phyloP scores from a whole-genome alignment of 2,888 invertebrate species.

The Portevinia maculata region DNA sequence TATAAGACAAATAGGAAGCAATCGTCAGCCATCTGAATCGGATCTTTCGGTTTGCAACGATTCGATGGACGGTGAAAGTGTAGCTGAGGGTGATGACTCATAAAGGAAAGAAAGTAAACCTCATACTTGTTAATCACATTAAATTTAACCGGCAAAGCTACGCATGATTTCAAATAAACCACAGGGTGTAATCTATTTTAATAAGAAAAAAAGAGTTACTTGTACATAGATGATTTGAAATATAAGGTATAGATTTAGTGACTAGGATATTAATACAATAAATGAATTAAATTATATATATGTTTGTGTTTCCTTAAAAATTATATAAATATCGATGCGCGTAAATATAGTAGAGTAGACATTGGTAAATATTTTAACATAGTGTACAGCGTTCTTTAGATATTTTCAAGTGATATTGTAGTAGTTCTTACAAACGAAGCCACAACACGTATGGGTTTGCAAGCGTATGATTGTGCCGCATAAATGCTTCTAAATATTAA shows the following conservation, averaged over 20 bases:
- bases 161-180: constrained; percentile 56
- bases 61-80: constrained; percentile 81
- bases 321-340: too few relatives aligned
- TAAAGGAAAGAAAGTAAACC: constrained; percentile 77
- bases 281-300: constrained; percentile 12
- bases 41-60: constrained; percentile 83
- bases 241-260: constrained; percentile 51
- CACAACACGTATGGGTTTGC: too few relatives aligned
- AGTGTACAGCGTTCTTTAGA: too few relatives aligned
- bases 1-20: constrained; percentile 62
- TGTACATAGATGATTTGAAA: constrained; percentile 61
- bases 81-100: constrained; percentile 80
- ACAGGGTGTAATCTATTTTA: constrained; percentile 67
- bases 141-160: constrained; percentile 30
- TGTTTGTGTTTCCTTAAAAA: neutral
- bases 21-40: constrained; percentile 78
- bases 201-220: constrained; percentile 41
- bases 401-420: too few relatives aligned
- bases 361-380: too few relatives aligned
- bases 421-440: too few relatives aligned
- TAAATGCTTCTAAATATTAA: too few relatives aligned
- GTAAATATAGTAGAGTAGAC: too few relatives aligned
- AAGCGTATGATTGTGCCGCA: too few relatives aligned
- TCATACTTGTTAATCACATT: constrained; percentile 1
- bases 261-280: constrained; percentile 50